Evolutionary conservation across 2,888 invertebrate genomes (phyloP).

Genomic region (Agonopterix alstromeriana): DNA sequence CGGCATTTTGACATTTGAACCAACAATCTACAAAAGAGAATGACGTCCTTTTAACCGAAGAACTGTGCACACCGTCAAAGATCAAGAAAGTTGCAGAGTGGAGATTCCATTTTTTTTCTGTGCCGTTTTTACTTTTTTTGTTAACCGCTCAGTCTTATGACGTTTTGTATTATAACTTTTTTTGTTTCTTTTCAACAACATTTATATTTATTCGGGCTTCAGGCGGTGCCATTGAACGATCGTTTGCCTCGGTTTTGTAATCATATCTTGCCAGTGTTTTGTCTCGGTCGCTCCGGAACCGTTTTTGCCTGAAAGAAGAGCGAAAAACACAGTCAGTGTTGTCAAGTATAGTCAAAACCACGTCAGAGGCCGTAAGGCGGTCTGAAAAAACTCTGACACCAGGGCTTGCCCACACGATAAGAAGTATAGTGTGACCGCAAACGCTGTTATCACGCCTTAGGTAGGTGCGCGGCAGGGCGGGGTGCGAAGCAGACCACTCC

Average conservation of each 20-base stretch:
- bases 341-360: too few species aligned
- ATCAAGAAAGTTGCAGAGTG: conserved; percentile 23
- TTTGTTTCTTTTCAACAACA: conserved; percentile 20
- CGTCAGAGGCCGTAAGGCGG: too few species aligned
- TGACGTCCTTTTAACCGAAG: neutral
- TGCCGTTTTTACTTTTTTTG: conserved; percentile 38
- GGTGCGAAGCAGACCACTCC: too few species aligned
- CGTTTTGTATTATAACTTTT: conserved; percentile 45
- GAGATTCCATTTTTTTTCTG: conserved; percentile 24
- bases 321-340: neutral
- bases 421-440: too few species aligned
- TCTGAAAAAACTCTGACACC: too few species aligned
- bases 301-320: conserved; percentile 85
- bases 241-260: conserved; percentile 96
- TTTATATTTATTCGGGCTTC: conserved; percentile 86
- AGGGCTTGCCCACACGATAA: too few species aligned
- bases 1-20: too few species aligned
- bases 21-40: too few species aligned
- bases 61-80: conserved; percentile 21
- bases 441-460: too few species aligned
- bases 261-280: conserved; percentile 99
- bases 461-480: too few species aligned
- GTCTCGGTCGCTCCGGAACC: conserved; percentile 97
- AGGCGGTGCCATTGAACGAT: conserved; percentile 98
- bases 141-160: conserved; percentile 73